Conservation (phyloP, 2,113 vertebrate species). For the Saccopteryx leptura region DNA sequence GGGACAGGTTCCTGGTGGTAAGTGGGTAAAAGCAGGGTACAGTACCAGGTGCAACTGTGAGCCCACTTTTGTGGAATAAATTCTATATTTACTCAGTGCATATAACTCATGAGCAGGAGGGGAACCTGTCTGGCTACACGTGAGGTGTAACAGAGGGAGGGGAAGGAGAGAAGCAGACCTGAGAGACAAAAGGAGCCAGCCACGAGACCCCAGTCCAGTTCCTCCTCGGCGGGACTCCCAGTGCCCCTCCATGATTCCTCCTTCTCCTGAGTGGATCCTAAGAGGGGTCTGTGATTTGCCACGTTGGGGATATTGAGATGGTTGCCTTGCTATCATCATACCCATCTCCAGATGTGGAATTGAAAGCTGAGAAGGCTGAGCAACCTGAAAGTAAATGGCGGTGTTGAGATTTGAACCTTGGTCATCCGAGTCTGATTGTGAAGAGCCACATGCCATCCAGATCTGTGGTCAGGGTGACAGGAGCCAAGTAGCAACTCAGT, state of each 20-base stretch:
- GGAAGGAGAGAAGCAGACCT: neutral
- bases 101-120: neutral
- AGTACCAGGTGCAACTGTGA: neutral
- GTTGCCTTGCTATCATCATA: neutral
- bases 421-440: neutral
- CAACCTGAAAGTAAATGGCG: neutral
- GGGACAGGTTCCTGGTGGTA: neutral
- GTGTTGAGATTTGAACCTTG: neutral
- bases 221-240: neutral
- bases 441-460: neutral
- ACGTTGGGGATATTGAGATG: rapidly evolving
- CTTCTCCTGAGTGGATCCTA: neutral
- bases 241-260: neutral
- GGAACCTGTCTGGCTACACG: neutral
- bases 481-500: neutral
- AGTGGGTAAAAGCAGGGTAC: neutral
- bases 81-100: neutral
- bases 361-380: neutral
- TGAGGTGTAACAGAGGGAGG: neutral
- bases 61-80: neutral
- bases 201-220: rapidly evolving
- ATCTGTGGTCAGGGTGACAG: neutral
- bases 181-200: neutral
- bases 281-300: neutral
- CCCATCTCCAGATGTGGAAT: conserved; percentile 1